A percentile compares a stretch with the other conserved stretches of the same genome.
phyloP scores from a whole-genome alignment of 2,797 vertebrate genomes.

The Melanotaenia pygmaea region DNA sequence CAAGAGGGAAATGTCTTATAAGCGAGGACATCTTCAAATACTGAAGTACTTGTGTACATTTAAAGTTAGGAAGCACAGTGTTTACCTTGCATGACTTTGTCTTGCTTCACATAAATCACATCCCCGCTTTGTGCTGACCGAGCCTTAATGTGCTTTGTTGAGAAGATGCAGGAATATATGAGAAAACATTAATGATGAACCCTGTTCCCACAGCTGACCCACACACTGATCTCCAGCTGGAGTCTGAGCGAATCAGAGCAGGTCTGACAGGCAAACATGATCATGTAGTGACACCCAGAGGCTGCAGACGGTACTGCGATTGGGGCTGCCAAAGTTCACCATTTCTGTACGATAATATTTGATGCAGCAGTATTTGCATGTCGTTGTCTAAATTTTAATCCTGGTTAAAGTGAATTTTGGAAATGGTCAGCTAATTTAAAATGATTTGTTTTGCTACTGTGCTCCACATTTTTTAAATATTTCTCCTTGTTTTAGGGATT shows the following conservation, averaged over 20 bases:
- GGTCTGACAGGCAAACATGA: constrained; percentile 12
- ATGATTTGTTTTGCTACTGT: background rate
- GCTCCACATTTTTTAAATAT: background rate
- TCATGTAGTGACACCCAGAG: constrained; percentile 68
- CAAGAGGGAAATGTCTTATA: background rate
- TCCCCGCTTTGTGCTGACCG: background rate
- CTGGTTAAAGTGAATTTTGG: background rate
- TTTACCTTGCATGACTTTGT: background rate
- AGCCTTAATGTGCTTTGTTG: background rate
- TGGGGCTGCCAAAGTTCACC: no score
- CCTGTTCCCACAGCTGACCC: constrained; percentile 8
- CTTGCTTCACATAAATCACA: background rate
- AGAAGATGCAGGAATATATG: background rate
- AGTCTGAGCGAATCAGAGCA: constrained; percentile 6
- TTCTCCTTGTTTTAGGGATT: no score
- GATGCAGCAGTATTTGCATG: no score
- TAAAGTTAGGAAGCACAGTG: background rate
- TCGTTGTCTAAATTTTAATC: background rate
- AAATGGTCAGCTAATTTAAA: background rate
- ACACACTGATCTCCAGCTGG: background rate
- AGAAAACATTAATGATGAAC: background rate
- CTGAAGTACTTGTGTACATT: background rate
- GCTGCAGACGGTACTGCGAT: constrained; percentile 12
- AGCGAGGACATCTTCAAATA: background rate
- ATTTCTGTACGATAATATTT: no score